Conservation (phyloP, 2,797 vertebrate species). For the Psittacula derbiana region DNA sequence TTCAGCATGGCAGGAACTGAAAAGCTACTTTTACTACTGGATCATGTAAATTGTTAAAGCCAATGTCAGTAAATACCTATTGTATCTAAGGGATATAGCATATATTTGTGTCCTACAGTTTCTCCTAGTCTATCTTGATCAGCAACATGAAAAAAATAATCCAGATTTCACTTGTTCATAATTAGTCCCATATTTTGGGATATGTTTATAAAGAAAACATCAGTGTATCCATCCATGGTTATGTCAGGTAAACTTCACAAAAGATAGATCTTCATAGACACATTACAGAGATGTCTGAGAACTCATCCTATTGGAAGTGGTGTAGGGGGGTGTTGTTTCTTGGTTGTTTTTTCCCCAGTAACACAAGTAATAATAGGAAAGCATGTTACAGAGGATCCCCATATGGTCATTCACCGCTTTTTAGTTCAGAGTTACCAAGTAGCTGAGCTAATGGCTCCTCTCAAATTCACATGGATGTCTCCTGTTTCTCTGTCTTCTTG, state of each 20-base stretch:
- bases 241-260: background rate
- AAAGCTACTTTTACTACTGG: background rate
- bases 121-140: background rate
- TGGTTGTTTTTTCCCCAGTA: background rate
- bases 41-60: background rate
- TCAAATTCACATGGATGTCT: background rate
- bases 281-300: background rate
- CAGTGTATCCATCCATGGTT: background rate
- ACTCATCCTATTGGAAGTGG: background rate
- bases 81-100: background rate
- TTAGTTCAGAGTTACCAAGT: background rate
- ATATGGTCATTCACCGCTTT: background rate
- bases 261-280: background rate
- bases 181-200: background rate
- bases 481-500: background rate
- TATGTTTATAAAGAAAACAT: background rate
- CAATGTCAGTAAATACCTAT: background rate
- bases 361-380: background rate
- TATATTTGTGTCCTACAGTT: background rate
- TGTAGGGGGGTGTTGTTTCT: rapidly evolving
- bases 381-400: background rate
- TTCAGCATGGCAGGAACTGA: background rate
- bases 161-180: background rate
- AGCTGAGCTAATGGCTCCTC: background rate
- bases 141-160: background rate